Evolutionary conservation across 2,888 invertebrate species (phyloP).

Genomic region (Latrodectus hesperus): DNA sequence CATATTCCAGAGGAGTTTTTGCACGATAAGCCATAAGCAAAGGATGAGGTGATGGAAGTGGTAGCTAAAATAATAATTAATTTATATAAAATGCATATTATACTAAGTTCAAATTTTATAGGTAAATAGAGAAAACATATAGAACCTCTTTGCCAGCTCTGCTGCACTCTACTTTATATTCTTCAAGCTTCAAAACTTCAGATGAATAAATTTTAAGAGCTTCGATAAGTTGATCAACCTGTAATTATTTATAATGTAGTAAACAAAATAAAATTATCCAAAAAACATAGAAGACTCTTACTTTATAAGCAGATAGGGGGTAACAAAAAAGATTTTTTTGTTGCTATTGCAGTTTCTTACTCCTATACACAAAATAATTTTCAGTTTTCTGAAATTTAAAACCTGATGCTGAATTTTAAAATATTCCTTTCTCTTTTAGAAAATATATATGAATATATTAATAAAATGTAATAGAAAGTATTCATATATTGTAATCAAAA

Average conservation of each 20-base stretch:
- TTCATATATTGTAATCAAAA: too few relatives aligned
- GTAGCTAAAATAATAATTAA: conserved; percentile 73
- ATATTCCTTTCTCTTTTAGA: too few relatives aligned
- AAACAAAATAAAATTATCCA: too few relatives aligned
- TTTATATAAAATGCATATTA: conserved; percentile 3
- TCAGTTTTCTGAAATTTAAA: too few relatives aligned
- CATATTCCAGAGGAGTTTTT: conserved; percentile 84
- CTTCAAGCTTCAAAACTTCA: conserved; percentile 77
- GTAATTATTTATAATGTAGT: conserved; percentile 40
- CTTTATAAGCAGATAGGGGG: too few relatives aligned
- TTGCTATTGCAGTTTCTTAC: too few relatives aligned
- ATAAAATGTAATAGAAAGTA: too few relatives aligned
- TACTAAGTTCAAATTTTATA: conserved; percentile 1
- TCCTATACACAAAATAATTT: too few relatives aligned
- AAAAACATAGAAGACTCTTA: too few relatives aligned
- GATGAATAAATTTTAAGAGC: conserved; percentile 85
- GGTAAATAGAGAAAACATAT: not conserved
- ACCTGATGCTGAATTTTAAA: too few relatives aligned
- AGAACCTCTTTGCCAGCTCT: conserved; percentile 47
- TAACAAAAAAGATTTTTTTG: too few relatives aligned
- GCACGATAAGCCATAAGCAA: conserved; percentile 88
- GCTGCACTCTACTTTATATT: conserved; percentile 55
- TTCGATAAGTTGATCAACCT: conserved; percentile 93
- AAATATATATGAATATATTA: too few relatives aligned
- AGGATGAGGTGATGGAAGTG: conserved; percentile 81